phyloP scores from a whole-genome alignment of 2,113 vertebrate species.

The Oryzias celebensis region DNA sequence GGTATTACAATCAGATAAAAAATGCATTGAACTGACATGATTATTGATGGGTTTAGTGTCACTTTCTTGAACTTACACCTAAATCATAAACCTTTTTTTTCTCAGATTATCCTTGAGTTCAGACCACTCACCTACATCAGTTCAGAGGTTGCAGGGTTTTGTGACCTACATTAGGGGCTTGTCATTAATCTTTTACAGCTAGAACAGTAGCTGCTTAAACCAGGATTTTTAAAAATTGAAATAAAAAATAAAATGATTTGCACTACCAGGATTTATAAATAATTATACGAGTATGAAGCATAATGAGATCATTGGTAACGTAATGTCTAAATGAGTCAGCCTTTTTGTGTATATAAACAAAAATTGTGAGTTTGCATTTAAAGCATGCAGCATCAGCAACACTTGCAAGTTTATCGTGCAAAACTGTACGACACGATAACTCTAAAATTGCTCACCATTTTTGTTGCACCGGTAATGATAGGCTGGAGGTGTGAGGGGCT shows the following conservation, averaged over 20 bases:
- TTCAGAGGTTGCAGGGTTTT: constrained; percentile 21
- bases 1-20: too few species aligned
- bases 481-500: too few species aligned
- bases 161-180: constrained; percentile 51
- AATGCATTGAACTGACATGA: too few species aligned
- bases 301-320: constrained; percentile 16
- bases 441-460: too few species aligned
- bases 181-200: constrained; percentile 56
- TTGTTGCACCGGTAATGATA: too few species aligned
- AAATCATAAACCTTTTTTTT: background rate
- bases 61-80: background rate
- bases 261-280: constrained; percentile 50
- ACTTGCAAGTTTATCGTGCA: background rate
- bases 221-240: constrained; percentile 49
- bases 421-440: too few species aligned
- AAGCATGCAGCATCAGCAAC: constrained; percentile 3
- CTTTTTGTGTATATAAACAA: constrained; percentile 24
- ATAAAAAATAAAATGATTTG: constrained; percentile 39
- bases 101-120: constrained; percentile 37
- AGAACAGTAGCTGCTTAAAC: constrained; percentile 63
- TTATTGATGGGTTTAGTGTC: background rate
- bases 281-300: constrained; percentile 24
- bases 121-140: constrained; percentile 35
- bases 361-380: constrained; percentile 11
- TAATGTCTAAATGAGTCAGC: constrained; percentile 21